Evolutionary conservation across 1,140 invertebrate species (phyloP).

Genomic region (Drosophila jambulina): DNA sequence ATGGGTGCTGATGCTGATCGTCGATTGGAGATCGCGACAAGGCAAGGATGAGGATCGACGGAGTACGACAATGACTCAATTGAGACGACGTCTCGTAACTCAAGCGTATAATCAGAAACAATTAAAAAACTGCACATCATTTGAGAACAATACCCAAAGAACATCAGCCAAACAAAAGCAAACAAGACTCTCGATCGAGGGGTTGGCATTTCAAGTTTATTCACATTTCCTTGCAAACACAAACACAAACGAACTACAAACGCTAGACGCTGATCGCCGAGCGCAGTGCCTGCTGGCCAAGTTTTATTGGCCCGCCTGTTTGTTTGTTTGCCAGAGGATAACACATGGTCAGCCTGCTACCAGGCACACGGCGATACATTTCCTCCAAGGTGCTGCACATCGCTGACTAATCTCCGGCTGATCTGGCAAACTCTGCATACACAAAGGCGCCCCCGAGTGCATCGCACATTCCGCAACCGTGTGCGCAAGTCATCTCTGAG

Average conservation of each 20-base stretch:
- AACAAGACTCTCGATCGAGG: constrained; percentile 52
- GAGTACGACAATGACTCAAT: constrained; percentile 64
- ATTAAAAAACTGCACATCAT: constrained; percentile 64
- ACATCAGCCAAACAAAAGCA: constrained; percentile 42
- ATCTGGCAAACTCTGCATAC: constrained; percentile 30
- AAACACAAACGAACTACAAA: constrained; percentile 22
- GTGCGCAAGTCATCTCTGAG: neutral
- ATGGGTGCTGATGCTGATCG: constrained; percentile 28
- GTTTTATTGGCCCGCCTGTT: constrained; percentile 33
- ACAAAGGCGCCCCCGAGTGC: constrained; percentile 31
- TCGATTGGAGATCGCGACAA: constrained; percentile 8
- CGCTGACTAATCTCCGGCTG: constrained; percentile 2
- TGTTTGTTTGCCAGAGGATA: constrained; percentile 52
- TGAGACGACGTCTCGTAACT: constrained; percentile 67
- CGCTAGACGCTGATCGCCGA: constrained; percentile 6
- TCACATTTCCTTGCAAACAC: constrained; percentile 63
- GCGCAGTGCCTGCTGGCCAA: constrained; percentile 20
- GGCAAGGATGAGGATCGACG: constrained; percentile 40
- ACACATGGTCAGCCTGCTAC: constrained; percentile 47
- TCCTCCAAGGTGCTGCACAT: constrained; percentile 20
- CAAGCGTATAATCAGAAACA: constrained; percentile 73
- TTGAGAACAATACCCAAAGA: constrained; percentile 45
- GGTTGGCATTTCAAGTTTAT: constrained; percentile 66
- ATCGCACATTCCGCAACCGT: constrained; percentile 22
- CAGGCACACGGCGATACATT: constrained; percentile 6